Evolutionary conservation across 2,797 vertebrate species (phyloP).

Genomic region (Malurus splendens): DNA sequence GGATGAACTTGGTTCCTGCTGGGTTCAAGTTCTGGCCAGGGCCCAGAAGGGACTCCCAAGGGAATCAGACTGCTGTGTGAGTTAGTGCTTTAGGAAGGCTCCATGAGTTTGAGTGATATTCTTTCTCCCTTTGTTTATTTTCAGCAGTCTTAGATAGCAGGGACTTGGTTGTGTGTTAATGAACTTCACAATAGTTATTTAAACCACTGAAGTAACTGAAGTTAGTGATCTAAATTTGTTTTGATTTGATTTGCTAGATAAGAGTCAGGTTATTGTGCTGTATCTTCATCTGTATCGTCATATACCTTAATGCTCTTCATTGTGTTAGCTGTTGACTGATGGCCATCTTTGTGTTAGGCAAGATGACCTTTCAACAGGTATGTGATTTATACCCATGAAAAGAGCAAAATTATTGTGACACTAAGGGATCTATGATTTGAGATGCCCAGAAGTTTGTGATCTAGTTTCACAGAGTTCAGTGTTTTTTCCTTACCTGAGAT

Average conservation of each 20-base stretch:
- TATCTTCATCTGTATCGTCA: rapidly evolving
- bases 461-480: not conserved
- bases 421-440: rapidly evolving
- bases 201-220: not conserved
- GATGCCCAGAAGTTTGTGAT: not conserved
- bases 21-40: not conserved
- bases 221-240: not conserved
- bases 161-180: not conserved
- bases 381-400: not conserved
- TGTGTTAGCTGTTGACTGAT: not conserved
- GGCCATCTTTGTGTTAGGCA: not conserved
- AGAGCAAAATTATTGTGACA: not conserved
- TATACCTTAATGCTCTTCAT: not conserved
- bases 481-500: not conserved
- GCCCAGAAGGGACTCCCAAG: not conserved
- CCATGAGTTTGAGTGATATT: not conserved
- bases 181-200: not conserved
- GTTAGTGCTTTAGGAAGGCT: not conserved
- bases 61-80: not conserved
- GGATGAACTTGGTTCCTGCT: not conserved
- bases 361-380: rapidly evolving
- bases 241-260: not conserved
- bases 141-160: not conserved
- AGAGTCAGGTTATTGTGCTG: not conserved
- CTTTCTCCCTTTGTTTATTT: not conserved